Percentiles rank a stretch among this genome's conserved stretches.
phyloP scores from a whole-genome alignment of 2,797 vertebrate genomes.

The Gambelia wislizenii region DNA sequence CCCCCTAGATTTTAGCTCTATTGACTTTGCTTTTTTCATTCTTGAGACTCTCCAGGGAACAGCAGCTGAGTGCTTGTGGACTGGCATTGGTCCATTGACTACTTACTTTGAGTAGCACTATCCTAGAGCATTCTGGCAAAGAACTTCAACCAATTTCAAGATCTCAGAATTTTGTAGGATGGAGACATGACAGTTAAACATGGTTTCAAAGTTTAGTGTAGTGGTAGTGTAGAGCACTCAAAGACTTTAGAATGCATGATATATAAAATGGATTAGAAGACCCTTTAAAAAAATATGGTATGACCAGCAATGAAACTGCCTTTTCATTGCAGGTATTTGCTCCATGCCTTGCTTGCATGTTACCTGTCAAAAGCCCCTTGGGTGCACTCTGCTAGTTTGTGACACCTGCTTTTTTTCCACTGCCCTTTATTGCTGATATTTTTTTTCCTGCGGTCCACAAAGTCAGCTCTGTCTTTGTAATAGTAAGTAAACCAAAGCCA shows the following conservation, averaged over 20 bases:
- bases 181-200: too few species aligned
- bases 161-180: too few species aligned
- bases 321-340: not conserved
- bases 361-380: not conserved
- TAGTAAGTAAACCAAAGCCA: not conserved
- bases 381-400: not conserved
- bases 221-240: not conserved
- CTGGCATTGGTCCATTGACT: too few species aligned
- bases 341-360: not conserved
- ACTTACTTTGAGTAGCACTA: too few species aligned
- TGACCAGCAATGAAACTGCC: not conserved
- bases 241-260: not conserved
- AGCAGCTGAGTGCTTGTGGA: too few species aligned
- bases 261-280: not conserved
- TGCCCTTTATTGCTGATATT: not conserved
- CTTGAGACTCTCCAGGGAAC: too few species aligned
- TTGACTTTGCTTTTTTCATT: too few species aligned
- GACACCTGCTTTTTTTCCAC: not conserved
- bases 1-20: too few species aligned
- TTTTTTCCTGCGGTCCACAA: not conserved
- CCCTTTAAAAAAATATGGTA: not conserved
- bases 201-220: not conserved
- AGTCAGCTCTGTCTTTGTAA: not conserved
- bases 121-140: too few species aligned
- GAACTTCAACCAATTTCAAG: too few species aligned